Evolutionary conservation across 2,888 invertebrate species (phyloP).

Genomic region (Microplitis manilae): DNA sequence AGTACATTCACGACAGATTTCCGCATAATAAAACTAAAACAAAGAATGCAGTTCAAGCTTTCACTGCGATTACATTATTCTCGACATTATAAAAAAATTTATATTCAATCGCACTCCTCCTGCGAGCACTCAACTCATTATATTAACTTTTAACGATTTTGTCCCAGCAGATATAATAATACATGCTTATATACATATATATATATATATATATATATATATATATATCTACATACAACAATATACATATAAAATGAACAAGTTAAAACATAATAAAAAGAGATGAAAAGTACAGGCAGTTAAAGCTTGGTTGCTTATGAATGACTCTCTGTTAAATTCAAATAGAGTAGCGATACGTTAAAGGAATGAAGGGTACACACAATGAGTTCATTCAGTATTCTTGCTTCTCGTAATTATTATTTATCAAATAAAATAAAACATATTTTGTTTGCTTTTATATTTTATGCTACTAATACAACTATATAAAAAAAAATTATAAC

Average conservation of each 20-base stretch:
- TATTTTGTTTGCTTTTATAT: neutral
- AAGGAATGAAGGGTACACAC: slow-evolving; percentile 55
- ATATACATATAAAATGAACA: neutral
- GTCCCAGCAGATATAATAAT: neutral
- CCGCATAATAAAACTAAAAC: neutral
- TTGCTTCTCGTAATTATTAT: slow-evolving; percentile 44
- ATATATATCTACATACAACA: neutral
- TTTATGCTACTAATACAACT: neutral
- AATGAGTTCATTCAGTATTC: slow-evolving; percentile 63
- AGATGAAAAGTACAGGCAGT: slow-evolving; percentile 13
- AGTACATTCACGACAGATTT: neutral
- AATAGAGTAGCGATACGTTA: slow-evolving; percentile 60
- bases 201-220: neutral
- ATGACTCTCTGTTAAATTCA: slow-evolving; percentile 64
- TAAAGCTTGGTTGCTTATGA: slow-evolving; percentile 51
- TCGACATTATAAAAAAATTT: neutral
- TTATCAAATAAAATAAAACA: no score
- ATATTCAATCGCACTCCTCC: neutral
- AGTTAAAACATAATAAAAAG: neutral
- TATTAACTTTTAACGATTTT: slow-evolving; percentile 4
- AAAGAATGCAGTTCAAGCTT: neutral
- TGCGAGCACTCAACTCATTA: neutral
- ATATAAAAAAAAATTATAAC: neutral
- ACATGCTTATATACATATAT: neutral
- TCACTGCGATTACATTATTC: neutral